These are phyloP conservation scores for Ophion ellenae DNA, from an alignment of 2,888 invertebrate species.

Conservation along the genomic window DNA sequence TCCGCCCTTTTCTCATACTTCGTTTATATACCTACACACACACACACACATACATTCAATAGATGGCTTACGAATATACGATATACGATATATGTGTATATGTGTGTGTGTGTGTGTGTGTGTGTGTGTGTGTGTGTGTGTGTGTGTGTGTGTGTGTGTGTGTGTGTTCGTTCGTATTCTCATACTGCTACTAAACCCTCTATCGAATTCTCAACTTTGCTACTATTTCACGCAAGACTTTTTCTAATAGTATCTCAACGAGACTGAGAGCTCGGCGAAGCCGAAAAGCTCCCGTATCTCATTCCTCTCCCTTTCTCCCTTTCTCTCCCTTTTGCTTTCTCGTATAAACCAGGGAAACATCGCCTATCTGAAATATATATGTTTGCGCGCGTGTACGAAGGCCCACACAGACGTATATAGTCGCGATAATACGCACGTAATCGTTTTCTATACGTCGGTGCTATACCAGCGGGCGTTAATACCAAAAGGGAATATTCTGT, in stretches of 20 bases:
- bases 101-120: too few species aligned
- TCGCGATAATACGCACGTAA: conserved; percentile 57
- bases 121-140: too few species aligned
- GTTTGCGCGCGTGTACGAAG: neutral
- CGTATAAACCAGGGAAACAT: conserved; percentile 56
- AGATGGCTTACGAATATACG: neutral
- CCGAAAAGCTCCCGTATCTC: conserved; percentile 62
- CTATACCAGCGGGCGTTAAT: conserved; percentile 54
- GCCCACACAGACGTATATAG: neutral
- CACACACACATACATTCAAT: conserved; percentile 6
- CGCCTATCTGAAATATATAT: conserved; percentile 34
- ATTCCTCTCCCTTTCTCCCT: conserved; percentile 36
- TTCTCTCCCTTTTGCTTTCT: conserved; percentile 34
- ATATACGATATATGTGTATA: neutral
- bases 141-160: too few species aligned
- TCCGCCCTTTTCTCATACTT: conserved; percentile 30
- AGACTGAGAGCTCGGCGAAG: conserved; percentile 33
- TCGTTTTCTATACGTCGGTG: conserved; percentile 50
- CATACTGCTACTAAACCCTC: conserved; percentile 29
- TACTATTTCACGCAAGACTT: conserved; percentile 64
- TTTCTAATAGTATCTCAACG: conserved; percentile 66
- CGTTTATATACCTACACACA: conserved; percentile 2
- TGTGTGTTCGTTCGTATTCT: conserved; percentile 6
- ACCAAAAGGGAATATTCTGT: conserved; percentile 58
- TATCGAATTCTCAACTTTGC: conserved; percentile 65